phyloP scores from a whole-genome alignment of 2,797 vertebrate species.

The Callimico goeldii region DNA sequence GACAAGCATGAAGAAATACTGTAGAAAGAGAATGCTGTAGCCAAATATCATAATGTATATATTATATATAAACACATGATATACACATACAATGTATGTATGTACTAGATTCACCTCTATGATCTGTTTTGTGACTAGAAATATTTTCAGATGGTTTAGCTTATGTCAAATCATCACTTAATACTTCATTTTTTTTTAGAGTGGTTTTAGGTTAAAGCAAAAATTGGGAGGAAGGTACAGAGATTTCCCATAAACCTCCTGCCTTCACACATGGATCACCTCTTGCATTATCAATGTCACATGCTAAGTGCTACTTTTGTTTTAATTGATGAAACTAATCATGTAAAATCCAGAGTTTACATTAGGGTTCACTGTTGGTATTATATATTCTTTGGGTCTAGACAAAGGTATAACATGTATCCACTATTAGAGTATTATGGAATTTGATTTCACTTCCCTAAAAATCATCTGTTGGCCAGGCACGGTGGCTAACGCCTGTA shows the following conservation, averaged over 20 bases:
- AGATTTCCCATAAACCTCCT: not conserved
- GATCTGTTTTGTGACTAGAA: not conserved
- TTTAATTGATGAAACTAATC: not conserved
- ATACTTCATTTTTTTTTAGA: not conserved
- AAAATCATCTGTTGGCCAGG: not conserved
- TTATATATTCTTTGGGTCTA: not conserved
- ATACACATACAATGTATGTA: not conserved
- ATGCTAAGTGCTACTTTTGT: not conserved
- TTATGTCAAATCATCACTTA: not conserved
- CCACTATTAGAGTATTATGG: not conserved
- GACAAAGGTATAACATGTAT: not conserved
- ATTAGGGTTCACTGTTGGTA: not conserved
- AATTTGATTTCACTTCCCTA: not conserved
- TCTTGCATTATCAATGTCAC: not conserved
- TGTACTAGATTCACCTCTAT: not conserved
- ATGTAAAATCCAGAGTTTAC: not conserved
- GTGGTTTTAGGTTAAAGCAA: not conserved
- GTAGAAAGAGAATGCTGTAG: not conserved
- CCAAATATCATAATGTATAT: not conserved
- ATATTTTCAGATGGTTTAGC: not conserved
- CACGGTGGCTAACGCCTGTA: rapidly evolving
- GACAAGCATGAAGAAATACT: not conserved
- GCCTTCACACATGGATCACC: rapidly evolving
- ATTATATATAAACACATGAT: not conserved
- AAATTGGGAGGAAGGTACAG: not conserved